Percentiles rank a stretch among this genome's conserved stretches.
These are phyloP conservation scores for Regulus satrapa DNA, from an alignment of 2,113 vertebrate species.

Conservation along the genomic window DNA sequence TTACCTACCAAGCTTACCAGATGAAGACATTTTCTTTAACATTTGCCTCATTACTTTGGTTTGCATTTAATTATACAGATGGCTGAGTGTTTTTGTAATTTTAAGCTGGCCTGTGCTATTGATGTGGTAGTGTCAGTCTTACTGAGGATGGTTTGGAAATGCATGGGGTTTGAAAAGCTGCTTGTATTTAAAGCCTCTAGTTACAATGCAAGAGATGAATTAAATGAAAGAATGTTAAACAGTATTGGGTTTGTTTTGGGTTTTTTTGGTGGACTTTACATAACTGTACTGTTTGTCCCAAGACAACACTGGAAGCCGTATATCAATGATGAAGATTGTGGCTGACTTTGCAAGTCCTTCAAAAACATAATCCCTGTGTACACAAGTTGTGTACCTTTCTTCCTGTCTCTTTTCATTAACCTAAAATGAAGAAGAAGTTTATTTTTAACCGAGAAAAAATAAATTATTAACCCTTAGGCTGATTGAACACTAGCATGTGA, in stretches of 20 bases:
- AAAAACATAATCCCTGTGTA: background rate
- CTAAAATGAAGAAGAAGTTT: background rate
- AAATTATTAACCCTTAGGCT: background rate
- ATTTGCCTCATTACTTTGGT: constrained; percentile 22
- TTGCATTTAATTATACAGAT: constrained; percentile 21
- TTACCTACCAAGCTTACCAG: background rate
- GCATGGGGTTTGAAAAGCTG: background rate
- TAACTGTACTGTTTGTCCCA: background rate
- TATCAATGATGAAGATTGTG: background rate
- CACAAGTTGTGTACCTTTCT: background rate
- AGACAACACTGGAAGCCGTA: background rate
- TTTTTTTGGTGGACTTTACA: background rate
- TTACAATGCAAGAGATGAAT: background rate
- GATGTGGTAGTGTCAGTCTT: constrained; percentile 34
- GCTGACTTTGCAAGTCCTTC: background rate
- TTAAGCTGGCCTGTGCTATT: constrained; percentile 31
- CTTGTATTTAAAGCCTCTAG: background rate
- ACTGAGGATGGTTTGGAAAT: constrained; percentile 21
- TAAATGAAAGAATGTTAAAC: background rate
- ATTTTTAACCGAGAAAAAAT: constrained; percentile 7
- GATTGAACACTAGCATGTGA: background rate
- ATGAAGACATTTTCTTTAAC: constrained; percentile 15
- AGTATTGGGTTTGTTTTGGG: rapidly evolving
- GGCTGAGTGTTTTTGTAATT: constrained; percentile 31
- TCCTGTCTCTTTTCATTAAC: background rate